Evolutionary conservation across 1,140 invertebrate species (phyloP).

Genomic region (Sinella curviseta): DNA sequence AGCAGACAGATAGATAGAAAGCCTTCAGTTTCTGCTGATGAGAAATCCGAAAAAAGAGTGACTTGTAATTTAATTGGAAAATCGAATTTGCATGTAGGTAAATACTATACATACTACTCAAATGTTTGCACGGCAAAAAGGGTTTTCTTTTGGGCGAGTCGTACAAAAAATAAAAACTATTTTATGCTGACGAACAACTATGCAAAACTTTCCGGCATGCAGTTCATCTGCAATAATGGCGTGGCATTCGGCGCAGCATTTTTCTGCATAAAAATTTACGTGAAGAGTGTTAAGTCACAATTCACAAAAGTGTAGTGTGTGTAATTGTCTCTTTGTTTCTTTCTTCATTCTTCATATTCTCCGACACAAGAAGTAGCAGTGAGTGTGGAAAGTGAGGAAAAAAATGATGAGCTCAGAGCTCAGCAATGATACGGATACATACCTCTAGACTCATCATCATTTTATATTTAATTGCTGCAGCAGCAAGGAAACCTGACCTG

Average conservation of each 20-base stretch:
- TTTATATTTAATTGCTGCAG: not conserved
- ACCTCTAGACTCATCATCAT: not conserved
- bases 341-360: no score
- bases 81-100: slow-evolving; percentile 1
- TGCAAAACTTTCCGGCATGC: not conserved
- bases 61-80: not conserved
- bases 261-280: not conserved
- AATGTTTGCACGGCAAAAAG: not conserved
- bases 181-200: not conserved
- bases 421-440: not conserved
- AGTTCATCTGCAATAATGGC: not conserved
- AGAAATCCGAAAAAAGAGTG: not conserved
- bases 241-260: not conserved
- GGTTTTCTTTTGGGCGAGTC: no score
- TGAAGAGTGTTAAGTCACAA: not conserved
- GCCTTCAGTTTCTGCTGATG: not conserved
- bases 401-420: not conserved
- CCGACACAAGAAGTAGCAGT: not conserved
- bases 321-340: not conserved
- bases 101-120: not conserved
- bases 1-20: no score
- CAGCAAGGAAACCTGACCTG: not conserved
- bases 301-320: no score
- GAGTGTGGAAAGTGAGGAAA: not conserved
- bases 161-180: not conserved